A percentile compares a stretch with the other conserved stretches of the same genome.
Evolutionary conservation across 2,113 vertebrate species (phyloP).

Genomic region (Pituophis catenifer): DNA sequence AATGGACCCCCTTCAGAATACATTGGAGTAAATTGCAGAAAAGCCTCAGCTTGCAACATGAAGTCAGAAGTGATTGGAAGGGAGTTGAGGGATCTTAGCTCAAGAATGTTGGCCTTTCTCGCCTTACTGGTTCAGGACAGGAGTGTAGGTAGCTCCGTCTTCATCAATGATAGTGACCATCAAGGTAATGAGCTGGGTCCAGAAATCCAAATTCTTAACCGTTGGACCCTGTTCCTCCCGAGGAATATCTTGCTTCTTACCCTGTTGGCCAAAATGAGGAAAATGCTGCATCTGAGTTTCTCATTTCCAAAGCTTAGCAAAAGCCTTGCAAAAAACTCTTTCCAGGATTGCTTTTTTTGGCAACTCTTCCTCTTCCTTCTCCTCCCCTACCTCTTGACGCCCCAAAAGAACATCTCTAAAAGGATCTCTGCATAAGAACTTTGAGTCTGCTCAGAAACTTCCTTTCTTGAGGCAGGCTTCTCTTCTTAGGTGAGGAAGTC

Average conservation of each 20-base stretch:
- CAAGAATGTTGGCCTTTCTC: background rate
- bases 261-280: constrained; percentile 61
- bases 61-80: background rate
- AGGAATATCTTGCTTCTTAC: constrained; percentile 85
- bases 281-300: constrained; percentile 15
- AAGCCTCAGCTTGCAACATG: background rate
- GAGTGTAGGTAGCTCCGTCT: constrained; percentile 88
- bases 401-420: background rate
- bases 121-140: constrained; percentile 90
- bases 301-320: background rate
- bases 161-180: constrained; percentile 95
- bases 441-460: background rate
- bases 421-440: background rate
- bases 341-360: background rate
- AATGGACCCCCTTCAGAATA: background rate
- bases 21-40: background rate
- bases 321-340: background rate
- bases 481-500: background rate
- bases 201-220: constrained; percentile 92
- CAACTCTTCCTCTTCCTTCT: background rate
- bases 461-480: background rate
- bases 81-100: background rate
- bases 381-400: background rate
- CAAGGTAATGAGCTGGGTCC: constrained; percentile 91
- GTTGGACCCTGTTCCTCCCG: constrained; percentile 92